These are phyloP conservation scores for Nylanderia fulva DNA, from an alignment of 1,140 invertebrate species.

Conservation along the genomic window DNA sequence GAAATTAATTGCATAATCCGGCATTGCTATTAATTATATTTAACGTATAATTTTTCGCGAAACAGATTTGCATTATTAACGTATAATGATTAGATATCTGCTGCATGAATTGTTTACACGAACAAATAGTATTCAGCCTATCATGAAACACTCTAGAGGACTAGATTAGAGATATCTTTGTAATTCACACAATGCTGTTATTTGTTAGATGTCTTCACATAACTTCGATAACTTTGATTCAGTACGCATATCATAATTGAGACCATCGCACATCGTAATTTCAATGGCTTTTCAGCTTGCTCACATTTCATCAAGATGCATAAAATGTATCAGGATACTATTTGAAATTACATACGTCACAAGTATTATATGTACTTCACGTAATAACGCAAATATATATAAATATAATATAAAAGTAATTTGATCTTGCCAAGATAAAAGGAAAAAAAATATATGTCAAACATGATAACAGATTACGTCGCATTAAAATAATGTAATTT, in stretches of 20 bases:
- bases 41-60: constrained; percentile 20
- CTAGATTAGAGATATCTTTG: constrained; percentile 64
- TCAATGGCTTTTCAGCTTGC: constrained; percentile 54
- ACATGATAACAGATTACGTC: background rate
- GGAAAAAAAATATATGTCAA: background rate
- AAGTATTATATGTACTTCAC: background rate
- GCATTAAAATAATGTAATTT: constrained; percentile 3
- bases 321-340: background rate
- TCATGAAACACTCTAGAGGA: constrained; percentile 38
- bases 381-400: background rate
- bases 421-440: background rate
- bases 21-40: constrained; percentile 60
- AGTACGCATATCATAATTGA: constrained; percentile 53
- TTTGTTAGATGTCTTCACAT: constrained; percentile 32
- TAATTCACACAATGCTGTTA: constrained; percentile 51
- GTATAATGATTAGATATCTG: constrained; percentile 31
- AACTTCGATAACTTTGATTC: constrained; percentile 46
- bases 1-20: constrained; percentile 5
- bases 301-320: constrained; percentile 27
- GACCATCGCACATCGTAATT: constrained; percentile 50
- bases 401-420: background rate
- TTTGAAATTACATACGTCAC: background rate
- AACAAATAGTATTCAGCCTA: constrained; percentile 63
- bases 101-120: constrained; percentile 38
- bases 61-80: constrained; percentile 28